Conservation (phyloP, 2,888 invertebrate genomes). For the Hemithea aestivaria region DNA sequence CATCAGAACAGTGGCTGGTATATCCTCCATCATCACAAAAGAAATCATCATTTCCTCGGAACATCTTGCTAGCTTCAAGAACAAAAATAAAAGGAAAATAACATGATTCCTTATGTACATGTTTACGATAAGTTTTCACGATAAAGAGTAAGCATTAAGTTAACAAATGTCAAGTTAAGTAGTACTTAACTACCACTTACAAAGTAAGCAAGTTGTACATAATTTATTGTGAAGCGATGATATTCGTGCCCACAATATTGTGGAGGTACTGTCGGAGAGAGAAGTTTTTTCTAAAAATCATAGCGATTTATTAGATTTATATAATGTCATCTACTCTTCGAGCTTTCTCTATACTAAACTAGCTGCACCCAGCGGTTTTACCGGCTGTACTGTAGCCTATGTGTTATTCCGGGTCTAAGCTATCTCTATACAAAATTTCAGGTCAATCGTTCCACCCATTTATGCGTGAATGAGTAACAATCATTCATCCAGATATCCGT, state of each 20-base stretch:
- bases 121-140: background rate
- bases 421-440: no score
- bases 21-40: slow-evolving; percentile 44
- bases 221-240: slow-evolving; percentile 8
- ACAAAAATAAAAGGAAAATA: slow-evolving; percentile 4
- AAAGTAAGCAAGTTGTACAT: slow-evolving; percentile 8
- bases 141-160: slow-evolving; percentile 5
- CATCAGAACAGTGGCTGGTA: slow-evolving; percentile 44
- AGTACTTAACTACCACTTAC: background rate
- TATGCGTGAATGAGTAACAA: no score
- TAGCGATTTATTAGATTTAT: no score
- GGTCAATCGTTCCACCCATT: no score
- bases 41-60: slow-evolving; percentile 38
- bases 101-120: slow-evolving; percentile 7
- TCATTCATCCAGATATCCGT: no score
- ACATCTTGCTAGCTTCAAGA: background rate
- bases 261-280: slow-evolving; percentile 11
- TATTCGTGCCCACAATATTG: slow-evolving; percentile 4
- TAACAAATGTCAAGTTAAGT: slow-evolving; percentile 5
- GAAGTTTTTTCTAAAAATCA: background rate
- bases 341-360: no score
- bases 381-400: no score
- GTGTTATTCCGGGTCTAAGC: no score
- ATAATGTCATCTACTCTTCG: no score
- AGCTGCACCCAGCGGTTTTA: no score